Evolutionary conservation across 1,140 invertebrate species (phyloP), one percentile per base, ranked within the genome.

Genomic region (Thalassaphorura encarpata): DNA sequence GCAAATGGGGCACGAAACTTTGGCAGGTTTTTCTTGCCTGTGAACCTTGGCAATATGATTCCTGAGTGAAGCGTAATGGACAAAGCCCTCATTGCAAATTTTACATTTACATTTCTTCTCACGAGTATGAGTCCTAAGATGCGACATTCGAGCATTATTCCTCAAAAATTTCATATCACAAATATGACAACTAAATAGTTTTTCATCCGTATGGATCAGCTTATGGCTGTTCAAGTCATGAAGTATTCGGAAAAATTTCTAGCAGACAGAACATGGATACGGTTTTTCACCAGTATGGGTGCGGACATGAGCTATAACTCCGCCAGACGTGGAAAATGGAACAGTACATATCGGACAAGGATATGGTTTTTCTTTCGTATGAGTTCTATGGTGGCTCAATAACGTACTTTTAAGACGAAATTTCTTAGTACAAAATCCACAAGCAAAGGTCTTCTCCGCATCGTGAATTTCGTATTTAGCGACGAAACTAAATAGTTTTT

Each of bases 251-350:
- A 48, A 48, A 24, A 11, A 6, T 24, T 28, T 28, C 27, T 19
- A 13, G 18, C 46, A 48, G 26, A 23, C 6, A 6, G 8, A 8
- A 29, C 46, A 48, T 24, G 13, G 13, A 19, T 21, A 48, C 15
- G 46, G 46, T 18, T 48, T 48, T 21, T 48, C 46, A 21, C 46
- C 46, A n/a, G 23, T 48, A 23, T 48, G 46, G 4, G 23, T 48
- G 6, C 46, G 8, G 26, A 48, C 16, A 19, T 48, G 46, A 4
- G 5, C 11, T 13, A 11, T 23, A 6, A 48, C 5, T 5, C 18
- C 6, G 21, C 21, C 13, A 5, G 5, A 21, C 5, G 21, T 28
- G 8, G 13, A 8, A 48, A 48, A 48, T 4, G 13, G 5, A 13
- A 21, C 26, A 11, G 4, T 11, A 28, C 46, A 48, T 5, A 8